These are phyloP conservation scores for Andricus grossulariae DNA, from an alignment of 1,140 invertebrate species.

Conservation along the genomic window DNA sequence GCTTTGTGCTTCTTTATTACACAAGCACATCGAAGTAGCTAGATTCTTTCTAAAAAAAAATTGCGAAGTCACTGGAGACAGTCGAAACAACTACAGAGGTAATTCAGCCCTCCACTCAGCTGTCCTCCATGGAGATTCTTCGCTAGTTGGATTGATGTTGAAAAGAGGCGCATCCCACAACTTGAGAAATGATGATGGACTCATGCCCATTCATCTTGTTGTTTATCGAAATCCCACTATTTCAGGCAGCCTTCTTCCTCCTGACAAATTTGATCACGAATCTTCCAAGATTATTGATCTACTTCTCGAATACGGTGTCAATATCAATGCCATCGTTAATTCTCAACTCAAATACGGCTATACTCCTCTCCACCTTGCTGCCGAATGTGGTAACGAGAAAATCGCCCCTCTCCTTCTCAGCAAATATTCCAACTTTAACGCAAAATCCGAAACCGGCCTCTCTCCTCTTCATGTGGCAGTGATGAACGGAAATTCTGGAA, in stretches of 20 bases:
- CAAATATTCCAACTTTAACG: background rate
- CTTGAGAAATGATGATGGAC: background rate
- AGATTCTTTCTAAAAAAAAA: background rate
- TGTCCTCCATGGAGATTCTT: background rate
- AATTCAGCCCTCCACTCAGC: slow-evolving; percentile 13
- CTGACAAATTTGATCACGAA: background rate
- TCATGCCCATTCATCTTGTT: background rate
- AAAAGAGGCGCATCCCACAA: background rate
- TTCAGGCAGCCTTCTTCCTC: background rate
- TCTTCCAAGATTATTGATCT: background rate
- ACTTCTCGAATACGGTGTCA: background rate
- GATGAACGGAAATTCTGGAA: background rate
- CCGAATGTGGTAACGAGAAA: background rate
- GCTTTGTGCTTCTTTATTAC: background rate
- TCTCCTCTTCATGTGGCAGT: background rate
- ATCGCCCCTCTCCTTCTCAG: background rate
- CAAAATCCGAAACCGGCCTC: background rate
- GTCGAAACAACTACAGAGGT: background rate
- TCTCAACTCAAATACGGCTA: background rate
- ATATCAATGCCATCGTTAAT: background rate
- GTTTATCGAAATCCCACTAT: slow-evolving; percentile 10
- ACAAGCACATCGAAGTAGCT: background rate
- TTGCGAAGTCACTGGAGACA: background rate
- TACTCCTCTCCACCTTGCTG: background rate
- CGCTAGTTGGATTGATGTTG: background rate